These are phyloP conservation scores for Drosophila asahinai DNA, from an alignment of 1,140 invertebrate species.

Conservation along the genomic window DNA sequence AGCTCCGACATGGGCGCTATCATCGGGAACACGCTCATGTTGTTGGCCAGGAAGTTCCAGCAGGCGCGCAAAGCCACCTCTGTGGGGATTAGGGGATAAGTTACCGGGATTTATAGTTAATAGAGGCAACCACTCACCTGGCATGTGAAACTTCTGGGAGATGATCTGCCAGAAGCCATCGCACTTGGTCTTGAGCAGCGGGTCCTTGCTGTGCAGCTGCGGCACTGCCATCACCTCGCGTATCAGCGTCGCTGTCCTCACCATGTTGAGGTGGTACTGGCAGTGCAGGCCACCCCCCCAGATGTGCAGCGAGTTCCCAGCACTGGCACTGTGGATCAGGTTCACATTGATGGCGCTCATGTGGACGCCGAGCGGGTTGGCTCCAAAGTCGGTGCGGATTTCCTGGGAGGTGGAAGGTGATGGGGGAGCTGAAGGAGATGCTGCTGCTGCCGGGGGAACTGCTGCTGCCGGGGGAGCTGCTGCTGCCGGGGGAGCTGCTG, in stretches of 20 bases:
- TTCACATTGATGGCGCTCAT: constrained; percentile 13
- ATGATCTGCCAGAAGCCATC: constrained; percentile 50
- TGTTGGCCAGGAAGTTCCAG: constrained; percentile 59
- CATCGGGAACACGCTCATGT: constrained; percentile 57
- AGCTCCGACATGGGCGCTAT: constrained; percentile 71
- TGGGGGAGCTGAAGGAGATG: not conserved
- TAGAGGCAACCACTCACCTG: constrained; percentile 32
- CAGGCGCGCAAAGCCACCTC: constrained; percentile 45
- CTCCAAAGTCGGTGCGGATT: not conserved
- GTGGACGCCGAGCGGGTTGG: not conserved
- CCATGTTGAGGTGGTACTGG: constrained; percentile 51
- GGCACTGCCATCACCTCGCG: constrained; percentile 71
- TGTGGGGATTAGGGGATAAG: not conserved
- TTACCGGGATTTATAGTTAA: too few species aligned
- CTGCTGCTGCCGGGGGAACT: not conserved
- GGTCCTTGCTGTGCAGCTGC: constrained; percentile 52
- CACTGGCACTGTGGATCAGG: not conserved
- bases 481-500: not conserved
- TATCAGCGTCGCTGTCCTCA: constrained; percentile 35
- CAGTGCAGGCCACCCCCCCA: constrained; percentile 17
- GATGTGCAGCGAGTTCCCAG: constrained; percentile 31
- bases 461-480: not conserved
- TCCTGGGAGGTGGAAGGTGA: not conserved
- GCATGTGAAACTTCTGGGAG: constrained; percentile 53
- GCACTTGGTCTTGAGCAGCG: not conserved